Conservation (phyloP, 2,888 invertebrate genomes). For the Leucozona laternaria region DNA sequence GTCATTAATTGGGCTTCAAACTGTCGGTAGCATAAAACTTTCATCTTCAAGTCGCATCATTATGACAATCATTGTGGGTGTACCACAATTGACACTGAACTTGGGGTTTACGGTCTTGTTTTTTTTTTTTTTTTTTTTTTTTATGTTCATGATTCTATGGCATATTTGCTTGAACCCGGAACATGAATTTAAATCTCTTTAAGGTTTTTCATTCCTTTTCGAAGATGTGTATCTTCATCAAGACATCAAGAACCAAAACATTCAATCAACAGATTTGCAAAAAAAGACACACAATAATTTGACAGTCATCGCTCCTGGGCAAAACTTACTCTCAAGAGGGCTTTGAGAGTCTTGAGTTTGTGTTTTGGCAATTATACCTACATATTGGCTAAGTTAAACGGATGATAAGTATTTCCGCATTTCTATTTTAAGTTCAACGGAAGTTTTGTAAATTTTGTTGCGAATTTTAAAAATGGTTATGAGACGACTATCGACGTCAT, state of each 20-base stretch:
- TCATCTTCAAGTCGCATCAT: conserved; percentile 31
- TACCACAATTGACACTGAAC: conserved; percentile 59
- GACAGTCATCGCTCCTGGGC: conserved; percentile 43
- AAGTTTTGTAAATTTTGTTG: conserved; percentile 12
- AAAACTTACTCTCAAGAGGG: conserved; percentile 39
- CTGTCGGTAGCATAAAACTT: conserved; percentile 59
- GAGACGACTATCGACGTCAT: too few relatives aligned
- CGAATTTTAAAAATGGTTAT: too few relatives aligned
- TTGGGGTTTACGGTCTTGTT: conserved; percentile 37
- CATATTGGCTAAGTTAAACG: not conserved
- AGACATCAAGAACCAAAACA: not conserved
- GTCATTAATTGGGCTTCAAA: conserved; percentile 69
- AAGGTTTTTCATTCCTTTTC: conserved; percentile 16
- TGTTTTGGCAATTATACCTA: not conserved
- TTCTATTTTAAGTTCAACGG: conserved; percentile 54
- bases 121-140: not conserved
- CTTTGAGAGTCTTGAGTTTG: conserved; percentile 22
- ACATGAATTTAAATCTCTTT: conserved; percentile 35
- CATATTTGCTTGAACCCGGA: conserved; percentile 36
- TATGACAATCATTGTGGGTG: conserved; percentile 22
- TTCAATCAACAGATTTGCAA: not conserved
- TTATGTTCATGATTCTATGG: not conserved
- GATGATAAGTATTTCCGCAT: conserved; percentile 52
- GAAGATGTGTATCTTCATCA: conserved; percentile 10
- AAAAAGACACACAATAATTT: not conserved